Base-by-base conservation (phyloP, 2,797 vertebrate species). In the Forpus xanthops region DNA sequence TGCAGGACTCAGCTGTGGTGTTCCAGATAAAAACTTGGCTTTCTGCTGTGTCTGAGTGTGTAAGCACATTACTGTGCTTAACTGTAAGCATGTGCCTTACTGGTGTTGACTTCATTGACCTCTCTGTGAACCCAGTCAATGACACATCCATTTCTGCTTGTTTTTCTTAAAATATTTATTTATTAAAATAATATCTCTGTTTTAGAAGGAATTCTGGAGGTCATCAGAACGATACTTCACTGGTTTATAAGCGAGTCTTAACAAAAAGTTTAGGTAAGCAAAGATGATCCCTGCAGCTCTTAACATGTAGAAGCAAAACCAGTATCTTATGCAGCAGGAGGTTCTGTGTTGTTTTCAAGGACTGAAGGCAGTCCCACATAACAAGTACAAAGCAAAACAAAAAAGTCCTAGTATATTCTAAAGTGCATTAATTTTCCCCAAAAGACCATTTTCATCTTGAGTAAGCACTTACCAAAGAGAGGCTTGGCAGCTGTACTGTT, bases 251-350 rank as follows among this genome's bases (percentile, higher is more conserved):
- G 96, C 99, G 81, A 98, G 98, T 94, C 96, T 99, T 97, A 99
- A 99, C 98, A 98, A 98, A 98, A 98, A 98, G 3, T 99, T 99
- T 91, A 98, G 95, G 99, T 99, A 98, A 98, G 98, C 98, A 87
- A 71, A 72, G 37, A 81, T 53, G 15, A 56, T 16, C 1, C 3
- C 25, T 44, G 19, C 20, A 73, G 8, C 23, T 67, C 39, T 65
- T 66, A 70, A 79, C 2, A 17, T 5, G 12, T 52, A 67, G 44
- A 85, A 85, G 62, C 5, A 76, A 66, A 89, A 21, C 8, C 11
- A 78, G 6, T n/a, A 28, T 70, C 78, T 73, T 60, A 44, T 20
- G 19, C 12, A 61, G 37, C 8, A 66, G 11, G 35, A 68, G 16
- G 19, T 37, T 50, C 24, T 55, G 21, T 39, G 12, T 37, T 70